These are phyloP conservation scores for Colaptes auratus DNA, from an alignment of 2,113 vertebrate genomes.

Conservation along the genomic window DNA sequence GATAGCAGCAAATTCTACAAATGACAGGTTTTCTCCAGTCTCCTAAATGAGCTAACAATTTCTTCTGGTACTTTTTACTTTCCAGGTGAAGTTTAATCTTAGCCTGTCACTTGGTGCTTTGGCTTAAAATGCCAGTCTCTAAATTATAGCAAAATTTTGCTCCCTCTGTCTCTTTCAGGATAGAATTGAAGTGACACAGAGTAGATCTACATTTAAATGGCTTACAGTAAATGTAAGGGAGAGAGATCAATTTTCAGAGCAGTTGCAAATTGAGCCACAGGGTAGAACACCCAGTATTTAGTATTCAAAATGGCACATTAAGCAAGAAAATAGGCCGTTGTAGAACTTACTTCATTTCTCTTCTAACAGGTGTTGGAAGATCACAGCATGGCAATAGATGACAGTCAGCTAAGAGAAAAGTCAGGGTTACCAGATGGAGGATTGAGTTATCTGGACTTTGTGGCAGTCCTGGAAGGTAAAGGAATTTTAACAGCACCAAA, in stretches of 20 bases:
- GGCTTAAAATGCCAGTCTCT: background rate
- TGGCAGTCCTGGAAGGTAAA: slow-evolving; percentile 63
- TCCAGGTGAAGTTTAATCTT: background rate
- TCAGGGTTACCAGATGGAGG: slow-evolving; percentile 51
- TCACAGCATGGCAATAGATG: slow-evolving; percentile 56
- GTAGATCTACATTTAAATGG: background rate
- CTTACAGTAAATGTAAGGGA: background rate
- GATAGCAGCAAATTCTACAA: background rate
- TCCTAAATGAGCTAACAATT: background rate
- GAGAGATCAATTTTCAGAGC: background rate
- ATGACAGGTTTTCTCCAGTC: background rate
- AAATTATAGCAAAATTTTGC: background rate
- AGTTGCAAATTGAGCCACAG: background rate
- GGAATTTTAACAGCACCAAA: background rate
- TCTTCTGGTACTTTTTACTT: background rate
- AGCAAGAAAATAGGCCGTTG: background rate
- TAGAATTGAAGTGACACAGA: background rate
- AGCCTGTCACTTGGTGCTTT: background rate
- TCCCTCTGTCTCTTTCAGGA: background rate
- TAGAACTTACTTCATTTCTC: background rate
- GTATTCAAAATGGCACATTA: background rate
- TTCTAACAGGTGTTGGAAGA: slow-evolving; percentile 61
- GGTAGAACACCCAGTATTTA: background rate
- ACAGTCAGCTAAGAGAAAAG: slow-evolving; percentile 30
- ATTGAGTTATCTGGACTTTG: slow-evolving; percentile 64